Percentiles rank a stretch among this genome's conserved stretches.
Conservation (phyloP, 2,888 invertebrate genomes). For the Acrobasis consociella region DNA sequence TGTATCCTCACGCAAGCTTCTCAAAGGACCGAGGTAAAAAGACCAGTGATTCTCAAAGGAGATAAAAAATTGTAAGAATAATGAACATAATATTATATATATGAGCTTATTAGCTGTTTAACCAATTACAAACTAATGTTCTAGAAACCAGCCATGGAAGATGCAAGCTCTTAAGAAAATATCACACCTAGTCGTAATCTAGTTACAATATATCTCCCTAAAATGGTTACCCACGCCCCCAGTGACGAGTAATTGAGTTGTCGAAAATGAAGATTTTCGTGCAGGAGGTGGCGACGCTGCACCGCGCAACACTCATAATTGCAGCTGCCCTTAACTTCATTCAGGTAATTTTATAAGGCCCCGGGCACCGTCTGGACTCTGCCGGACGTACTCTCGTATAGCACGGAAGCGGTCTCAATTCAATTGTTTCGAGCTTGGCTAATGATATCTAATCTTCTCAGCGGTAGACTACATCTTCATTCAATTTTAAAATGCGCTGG, state of each 20-base stretch:
- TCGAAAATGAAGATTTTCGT: conserved; percentile 46
- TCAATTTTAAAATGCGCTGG: no score
- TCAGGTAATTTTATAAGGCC: conserved; percentile 54
- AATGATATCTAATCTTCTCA: conserved; percentile 14
- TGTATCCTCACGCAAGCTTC: no score
- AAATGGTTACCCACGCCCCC: background rate
- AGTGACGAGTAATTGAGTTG: conserved; percentile 30
- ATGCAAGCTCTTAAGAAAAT: no score
- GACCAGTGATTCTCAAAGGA: no score
- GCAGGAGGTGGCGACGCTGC: conserved; percentile 29
- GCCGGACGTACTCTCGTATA: conserved; percentile 25
- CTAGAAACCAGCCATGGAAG: no score
- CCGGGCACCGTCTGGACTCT: conserved; percentile 27
- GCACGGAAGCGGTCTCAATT: conserved; percentile 8
- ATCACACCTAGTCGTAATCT: no score
- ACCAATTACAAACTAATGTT: no score
- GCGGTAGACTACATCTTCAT: background rate
- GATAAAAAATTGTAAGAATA: no score
- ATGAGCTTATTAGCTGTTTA: no score
- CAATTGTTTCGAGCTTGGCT: conserved; percentile 26
- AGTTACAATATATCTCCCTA: background rate
- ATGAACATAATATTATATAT: no score
- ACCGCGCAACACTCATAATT: conserved; percentile 40
- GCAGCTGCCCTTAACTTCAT: conserved; percentile 50
- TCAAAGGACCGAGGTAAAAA: no score